A percentile compares a stretch with the other conserved stretches of the same genome.
Evolutionary conservation across 2,888 invertebrate genomes (phyloP).

Genomic region (Portevinia maculata): DNA sequence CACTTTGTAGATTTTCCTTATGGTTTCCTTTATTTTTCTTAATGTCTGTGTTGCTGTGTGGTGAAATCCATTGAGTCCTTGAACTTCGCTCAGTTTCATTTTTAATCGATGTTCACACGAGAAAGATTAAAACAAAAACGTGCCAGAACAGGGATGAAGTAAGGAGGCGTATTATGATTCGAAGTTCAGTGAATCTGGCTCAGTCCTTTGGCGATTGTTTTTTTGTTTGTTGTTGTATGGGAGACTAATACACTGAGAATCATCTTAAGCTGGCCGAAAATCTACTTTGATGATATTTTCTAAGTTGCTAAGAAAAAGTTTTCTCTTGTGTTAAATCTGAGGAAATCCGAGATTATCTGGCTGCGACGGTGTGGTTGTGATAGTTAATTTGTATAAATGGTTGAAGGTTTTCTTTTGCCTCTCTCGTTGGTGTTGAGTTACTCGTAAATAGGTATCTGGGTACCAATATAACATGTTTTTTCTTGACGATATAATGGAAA

Average conservation of each 20-base stretch:
- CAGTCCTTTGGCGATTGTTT: not conserved
- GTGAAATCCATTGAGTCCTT: constrained; percentile 39
- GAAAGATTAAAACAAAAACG: not conserved
- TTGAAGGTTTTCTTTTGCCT: not conserved
- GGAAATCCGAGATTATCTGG: not conserved
- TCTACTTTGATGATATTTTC: constrained; percentile 23
- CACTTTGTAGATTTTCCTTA: constrained; percentile 3
- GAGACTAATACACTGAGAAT: not conserved
- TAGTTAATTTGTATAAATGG: constrained; percentile 36
- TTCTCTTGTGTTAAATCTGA: not conserved
- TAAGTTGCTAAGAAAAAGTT: not conserved
- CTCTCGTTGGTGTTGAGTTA: not conserved
- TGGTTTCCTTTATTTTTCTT: not conserved
- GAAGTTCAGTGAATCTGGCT: constrained; percentile 25
- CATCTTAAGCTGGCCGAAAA: constrained; percentile 17
- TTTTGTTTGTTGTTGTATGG: not conserved
- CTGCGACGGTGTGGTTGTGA: not conserved
- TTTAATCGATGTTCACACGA: constrained; percentile 49
- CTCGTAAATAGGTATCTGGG: not conserved
- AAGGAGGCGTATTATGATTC: not conserved
- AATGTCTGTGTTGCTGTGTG: not conserved
- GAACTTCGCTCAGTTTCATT: constrained; percentile 44
- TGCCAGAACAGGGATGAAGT: not conserved
- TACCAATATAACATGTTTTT: too few species aligned
- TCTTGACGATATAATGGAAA: not conserved